Evolutionary conservation across 2,113 vertebrate genomes (phyloP).

Genomic region (Corythornis vintsioides): DNA sequence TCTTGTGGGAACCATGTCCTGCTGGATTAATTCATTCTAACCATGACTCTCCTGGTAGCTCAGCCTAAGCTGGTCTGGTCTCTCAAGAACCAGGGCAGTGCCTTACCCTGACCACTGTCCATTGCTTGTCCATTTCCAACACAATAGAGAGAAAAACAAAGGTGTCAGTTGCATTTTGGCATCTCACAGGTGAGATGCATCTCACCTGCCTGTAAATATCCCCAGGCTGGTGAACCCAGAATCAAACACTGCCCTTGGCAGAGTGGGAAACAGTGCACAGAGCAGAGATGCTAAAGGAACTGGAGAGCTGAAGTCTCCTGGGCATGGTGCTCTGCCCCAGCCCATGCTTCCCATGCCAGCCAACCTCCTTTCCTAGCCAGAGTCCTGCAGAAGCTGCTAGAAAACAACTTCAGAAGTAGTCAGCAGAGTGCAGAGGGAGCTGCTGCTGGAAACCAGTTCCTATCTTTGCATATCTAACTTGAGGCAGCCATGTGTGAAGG

Average conservation of each 20-base stretch:
- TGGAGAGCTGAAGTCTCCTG: not conserved
- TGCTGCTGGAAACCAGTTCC: not conserved
- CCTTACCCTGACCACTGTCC: not conserved
- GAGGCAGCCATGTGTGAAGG: not conserved
- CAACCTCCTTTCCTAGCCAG: not conserved
- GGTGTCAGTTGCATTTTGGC: not conserved
- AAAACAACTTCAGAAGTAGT: no score
- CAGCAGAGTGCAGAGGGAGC: not conserved
- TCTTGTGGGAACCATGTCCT: not conserved
- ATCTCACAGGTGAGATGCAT: not conserved
- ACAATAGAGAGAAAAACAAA: not conserved
- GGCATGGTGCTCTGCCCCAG: not conserved
- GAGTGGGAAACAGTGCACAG: not conserved
- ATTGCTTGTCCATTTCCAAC: not conserved
- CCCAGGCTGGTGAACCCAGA: not conserved
- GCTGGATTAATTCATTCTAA: not conserved
- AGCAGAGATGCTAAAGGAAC: not conserved
- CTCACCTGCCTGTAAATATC: not conserved
- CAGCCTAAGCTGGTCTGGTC: not conserved
- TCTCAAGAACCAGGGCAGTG: not conserved
- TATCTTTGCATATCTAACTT: not conserved
- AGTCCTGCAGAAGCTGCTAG: not conserved
- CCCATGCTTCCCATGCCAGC: rapidly evolving
- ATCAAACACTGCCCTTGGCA: not conserved
- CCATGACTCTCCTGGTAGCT: not conserved